These are phyloP conservation scores for Machaerirhynchus nigripectus DNA, from an alignment of 2,113 vertebrate species.

Conservation along the genomic window DNA sequence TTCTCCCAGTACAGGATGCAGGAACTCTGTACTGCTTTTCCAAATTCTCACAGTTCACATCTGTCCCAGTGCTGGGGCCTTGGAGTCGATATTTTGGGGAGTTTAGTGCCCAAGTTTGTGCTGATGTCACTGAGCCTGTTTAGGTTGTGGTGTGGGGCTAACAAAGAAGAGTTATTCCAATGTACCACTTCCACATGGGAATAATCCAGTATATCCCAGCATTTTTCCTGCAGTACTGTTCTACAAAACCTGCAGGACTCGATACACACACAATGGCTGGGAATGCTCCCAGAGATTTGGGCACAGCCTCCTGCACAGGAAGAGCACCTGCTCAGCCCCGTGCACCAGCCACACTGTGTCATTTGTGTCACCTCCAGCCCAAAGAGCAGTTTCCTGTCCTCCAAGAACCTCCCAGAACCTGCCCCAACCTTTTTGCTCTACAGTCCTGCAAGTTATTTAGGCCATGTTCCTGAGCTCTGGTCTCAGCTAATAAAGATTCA, in stretches of 20 bases:
- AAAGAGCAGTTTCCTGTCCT: background rate
- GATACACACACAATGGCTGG: background rate
- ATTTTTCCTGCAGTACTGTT: background rate
- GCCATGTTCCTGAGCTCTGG: background rate
- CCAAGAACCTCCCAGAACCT: background rate
- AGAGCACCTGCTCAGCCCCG: background rate
- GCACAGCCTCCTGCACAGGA: background rate
- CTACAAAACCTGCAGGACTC: background rate
- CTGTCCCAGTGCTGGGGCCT: background rate
- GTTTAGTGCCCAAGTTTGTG: background rate
- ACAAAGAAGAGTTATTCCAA: background rate
- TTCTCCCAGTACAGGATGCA: background rate
- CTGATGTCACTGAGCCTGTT: background rate
- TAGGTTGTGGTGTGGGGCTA: background rate
- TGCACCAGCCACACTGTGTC: background rate
- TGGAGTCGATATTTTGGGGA: background rate
- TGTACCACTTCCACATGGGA: background rate
- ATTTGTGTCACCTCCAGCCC: background rate
- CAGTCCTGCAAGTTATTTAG: background rate
- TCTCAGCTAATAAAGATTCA: background rate
- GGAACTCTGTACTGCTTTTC: background rate
- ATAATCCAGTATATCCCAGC: background rate
- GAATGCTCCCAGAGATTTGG: background rate
- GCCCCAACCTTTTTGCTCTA: background rate
- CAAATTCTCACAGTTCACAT: background rate